Evolutionary conservation across 2,797 vertebrate species (phyloP).

Genomic region (Enteromius thamalakanensis): DNA sequence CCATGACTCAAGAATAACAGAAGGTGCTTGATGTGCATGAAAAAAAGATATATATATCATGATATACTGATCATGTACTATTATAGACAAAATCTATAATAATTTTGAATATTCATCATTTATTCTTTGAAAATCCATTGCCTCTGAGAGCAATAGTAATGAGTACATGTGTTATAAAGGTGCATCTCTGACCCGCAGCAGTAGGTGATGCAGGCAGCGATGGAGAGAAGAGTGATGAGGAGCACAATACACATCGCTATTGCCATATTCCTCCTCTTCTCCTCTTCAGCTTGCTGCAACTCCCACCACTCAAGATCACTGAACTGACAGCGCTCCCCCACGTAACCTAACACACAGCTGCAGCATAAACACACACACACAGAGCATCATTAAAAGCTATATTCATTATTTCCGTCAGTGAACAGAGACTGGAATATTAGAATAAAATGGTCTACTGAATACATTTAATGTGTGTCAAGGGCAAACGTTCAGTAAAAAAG

Average conservation of each 20-base stretch:
- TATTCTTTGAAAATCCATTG: not conserved
- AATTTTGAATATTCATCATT: not conserved
- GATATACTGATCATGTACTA: no score
- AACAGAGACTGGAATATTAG: not conserved
- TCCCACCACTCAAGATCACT: slow-evolving; percentile 91
- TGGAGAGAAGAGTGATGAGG: slow-evolving; percentile 77
- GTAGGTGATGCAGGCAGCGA: slow-evolving; percentile 75
- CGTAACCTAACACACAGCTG: slow-evolving; percentile 85
- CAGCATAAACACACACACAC: slow-evolving; percentile 13
- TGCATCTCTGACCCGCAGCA: slow-evolving; percentile 74
- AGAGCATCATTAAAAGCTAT: not conserved
- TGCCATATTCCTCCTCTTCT: slow-evolving; percentile 76
- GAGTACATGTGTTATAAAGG: not conserved
- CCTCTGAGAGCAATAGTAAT: not conserved
- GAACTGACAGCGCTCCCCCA: slow-evolving; percentile 91
- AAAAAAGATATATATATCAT: no score
- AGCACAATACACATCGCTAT: slow-evolving; percentile 70
- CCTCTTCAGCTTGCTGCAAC: slow-evolving; percentile 74
- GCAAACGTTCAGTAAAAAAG: not conserved
- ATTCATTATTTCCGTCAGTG: not conserved
- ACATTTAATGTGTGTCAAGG: not conserved
- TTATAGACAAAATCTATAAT: not conserved
- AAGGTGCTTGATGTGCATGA: no score
- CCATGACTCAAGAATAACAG: no score
- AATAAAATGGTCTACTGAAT: not conserved